These are phyloP conservation scores for Pilophorus perplexus DNA, from an alignment of 2,888 invertebrate genomes.

Conservation along the genomic window DNA sequence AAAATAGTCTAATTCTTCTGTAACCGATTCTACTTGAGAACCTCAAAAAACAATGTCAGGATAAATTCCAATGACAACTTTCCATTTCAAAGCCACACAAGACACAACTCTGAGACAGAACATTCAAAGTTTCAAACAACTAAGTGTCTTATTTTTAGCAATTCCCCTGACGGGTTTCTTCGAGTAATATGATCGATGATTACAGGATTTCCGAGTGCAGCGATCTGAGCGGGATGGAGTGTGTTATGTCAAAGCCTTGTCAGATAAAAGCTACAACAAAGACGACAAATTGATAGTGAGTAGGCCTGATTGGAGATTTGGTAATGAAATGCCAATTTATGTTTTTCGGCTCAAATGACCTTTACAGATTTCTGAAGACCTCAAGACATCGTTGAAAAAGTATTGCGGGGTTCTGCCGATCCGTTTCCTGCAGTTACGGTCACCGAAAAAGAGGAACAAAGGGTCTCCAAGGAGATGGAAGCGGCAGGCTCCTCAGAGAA, in stretches of 20 bases:
- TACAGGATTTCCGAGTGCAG: slow-evolving; percentile 23
- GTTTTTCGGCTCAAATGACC: not conserved
- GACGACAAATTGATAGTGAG: slow-evolving; percentile 10
- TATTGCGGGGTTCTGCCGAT: slow-evolving; percentile 7
- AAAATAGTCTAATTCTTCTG: too few relatives aligned
- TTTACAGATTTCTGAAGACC: slow-evolving; percentile 10
- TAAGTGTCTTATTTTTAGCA: too few relatives aligned
- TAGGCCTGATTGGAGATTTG: too few relatives aligned
- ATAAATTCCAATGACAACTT: too few relatives aligned
- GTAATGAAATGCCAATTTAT: not conserved
- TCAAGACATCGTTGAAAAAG: slow-evolving; percentile 3
- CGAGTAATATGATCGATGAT: too few relatives aligned
- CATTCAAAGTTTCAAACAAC: too few relatives aligned
- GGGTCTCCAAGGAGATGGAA: not conserved
- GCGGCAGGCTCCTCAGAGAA: slow-evolving; percentile 28
- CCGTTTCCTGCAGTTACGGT: not conserved
- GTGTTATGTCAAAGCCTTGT: slow-evolving; percentile 8
- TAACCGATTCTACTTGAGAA: too few relatives aligned
- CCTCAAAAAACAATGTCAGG: too few relatives aligned
- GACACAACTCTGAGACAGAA: too few relatives aligned
- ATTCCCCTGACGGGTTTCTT: too few relatives aligned
- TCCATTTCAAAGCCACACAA: too few relatives aligned
- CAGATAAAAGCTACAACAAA: not conserved
- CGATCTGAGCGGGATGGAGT: not conserved
- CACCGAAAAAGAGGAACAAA: not conserved